Base-by-base conservation (phyloP, 2,888 invertebrate species). In the Drosophila subquinaria region DNA sequence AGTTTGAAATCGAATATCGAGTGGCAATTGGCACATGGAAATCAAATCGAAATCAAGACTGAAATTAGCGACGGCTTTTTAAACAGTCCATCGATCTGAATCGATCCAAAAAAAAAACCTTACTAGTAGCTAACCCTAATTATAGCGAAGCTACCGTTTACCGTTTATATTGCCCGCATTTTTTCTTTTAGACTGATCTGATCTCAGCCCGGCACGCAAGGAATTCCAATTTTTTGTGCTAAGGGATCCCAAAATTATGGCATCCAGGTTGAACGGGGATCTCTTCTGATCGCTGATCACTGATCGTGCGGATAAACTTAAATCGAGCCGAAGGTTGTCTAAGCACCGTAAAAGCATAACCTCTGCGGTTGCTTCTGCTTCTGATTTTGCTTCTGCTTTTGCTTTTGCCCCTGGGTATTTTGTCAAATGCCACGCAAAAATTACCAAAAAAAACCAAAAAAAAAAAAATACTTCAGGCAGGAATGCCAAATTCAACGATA, bases 291-390 rank as follows among this genome's bases (percentile, higher is more conserved):
- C 27, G 6, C 67, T 8, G 30, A 30, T 30, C 53, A 75, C 73
- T 89, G 90, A 90, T 90, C 89, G 89, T 89, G 81, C 73, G 90
- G 89, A 90, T 89, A 88, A 90, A 90, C 89, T 81, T 89, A 84
- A 90, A 90, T 90, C 90, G 74, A 68, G 70, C 87, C 83, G 83
- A 72, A 59, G 59, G 56, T 45, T 66, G 52, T 47, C 66, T 57
- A 72, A 55, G 65, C 69, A 71, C 51, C 79, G 67, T 50, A 79
- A 67, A 79, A 67, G 56, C 52, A 23, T 33, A 48, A 13, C 62
- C 47, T 4, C 42, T 35, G 48, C 11, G 36, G 9, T 15, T 55
- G 69, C 63, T 69, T 61, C 51, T 55, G 40, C 51, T 69, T 61
- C 51, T 55, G 40, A 48, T 69, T 33, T 75, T 76, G 79, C 42